Evolutionary conservation across 2,797 vertebrate species (phyloP).

Genomic region (Molossus molossus): DNA sequence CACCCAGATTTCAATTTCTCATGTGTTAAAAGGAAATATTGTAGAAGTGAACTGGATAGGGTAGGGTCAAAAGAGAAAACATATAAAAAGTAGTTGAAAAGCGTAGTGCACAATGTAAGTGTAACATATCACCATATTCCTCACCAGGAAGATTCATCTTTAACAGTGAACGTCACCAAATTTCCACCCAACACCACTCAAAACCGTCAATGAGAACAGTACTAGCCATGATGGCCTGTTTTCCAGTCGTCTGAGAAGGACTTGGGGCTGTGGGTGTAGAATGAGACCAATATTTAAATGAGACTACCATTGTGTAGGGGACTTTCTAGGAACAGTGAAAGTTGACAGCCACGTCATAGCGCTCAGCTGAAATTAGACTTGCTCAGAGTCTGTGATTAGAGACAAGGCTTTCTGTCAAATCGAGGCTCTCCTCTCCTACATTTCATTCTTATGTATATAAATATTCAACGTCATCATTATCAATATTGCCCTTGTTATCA

Average conservation of each 20-base stretch:
- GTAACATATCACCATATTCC: not conserved
- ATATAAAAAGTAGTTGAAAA: not conserved
- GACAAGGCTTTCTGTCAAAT: not conserved
- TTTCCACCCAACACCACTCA: not conserved
- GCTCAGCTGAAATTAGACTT: not conserved
- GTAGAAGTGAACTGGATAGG: not conserved
- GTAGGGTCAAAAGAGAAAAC: not conserved
- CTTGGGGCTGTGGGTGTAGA: not conserved
- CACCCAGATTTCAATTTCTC: not conserved
- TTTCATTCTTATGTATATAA: not conserved
- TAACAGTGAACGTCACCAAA: not conserved
- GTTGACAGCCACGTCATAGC: not conserved
- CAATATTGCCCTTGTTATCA: not conserved
- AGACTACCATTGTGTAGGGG: not conserved
- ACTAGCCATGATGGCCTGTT: not conserved
- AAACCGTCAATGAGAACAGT: not conserved
- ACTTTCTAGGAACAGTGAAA: not conserved
- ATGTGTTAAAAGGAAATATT: not conserved
- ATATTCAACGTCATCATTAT: not conserved
- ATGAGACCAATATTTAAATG: conserved; percentile 1
- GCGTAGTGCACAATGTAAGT: not conserved
- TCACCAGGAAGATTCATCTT: not conserved
- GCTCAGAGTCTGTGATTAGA: not conserved
- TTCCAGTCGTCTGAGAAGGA: not conserved
- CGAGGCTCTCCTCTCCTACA: not conserved